These are phyloP conservation scores for Tiliacea aurago DNA, from an alignment of 2,888 invertebrate species.

Conservation along the genomic window DNA sequence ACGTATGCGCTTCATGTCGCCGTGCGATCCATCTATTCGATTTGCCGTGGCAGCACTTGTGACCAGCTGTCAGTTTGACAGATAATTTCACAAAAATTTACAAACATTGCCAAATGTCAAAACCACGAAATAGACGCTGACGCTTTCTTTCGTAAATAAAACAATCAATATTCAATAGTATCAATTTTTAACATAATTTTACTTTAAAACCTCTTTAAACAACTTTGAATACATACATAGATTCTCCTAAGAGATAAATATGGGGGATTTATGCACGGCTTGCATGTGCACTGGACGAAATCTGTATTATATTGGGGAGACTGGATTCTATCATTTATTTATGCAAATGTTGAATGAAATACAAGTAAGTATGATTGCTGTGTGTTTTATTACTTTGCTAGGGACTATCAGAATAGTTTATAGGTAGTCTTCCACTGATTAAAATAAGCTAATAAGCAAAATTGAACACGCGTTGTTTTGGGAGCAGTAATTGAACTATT, in stretches of 20 bases:
- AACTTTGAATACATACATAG: background rate
- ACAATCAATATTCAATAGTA: conserved; percentile 44
- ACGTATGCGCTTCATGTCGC: no score
- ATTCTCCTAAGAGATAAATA: conserved; percentile 53
- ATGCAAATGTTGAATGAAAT: conserved; percentile 84
- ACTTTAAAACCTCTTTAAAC: background rate
- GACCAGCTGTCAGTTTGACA: no score
- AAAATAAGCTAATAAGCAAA: conserved; percentile 11
- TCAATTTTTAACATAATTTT: conserved; percentile 3
- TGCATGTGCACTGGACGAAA: conserved; percentile 81
- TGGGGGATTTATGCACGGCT: conserved; percentile 83
- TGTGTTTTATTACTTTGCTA: background rate
- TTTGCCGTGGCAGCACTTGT: no score
- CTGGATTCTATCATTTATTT: conserved; percentile 76
- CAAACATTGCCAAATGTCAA: conserved; percentile 42
- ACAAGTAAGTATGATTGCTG: conserved; percentile 70
- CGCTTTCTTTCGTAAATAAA: conserved; percentile 43
- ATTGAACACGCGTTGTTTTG: background rate
- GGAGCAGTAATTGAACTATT: background rate
- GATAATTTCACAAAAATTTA: no score
- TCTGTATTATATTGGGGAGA: conserved; percentile 75
- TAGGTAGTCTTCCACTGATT: background rate
- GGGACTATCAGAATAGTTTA: background rate
- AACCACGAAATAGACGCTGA: conserved; percentile 34
- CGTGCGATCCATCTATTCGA: no score